Percentiles rank a stretch among this genome's conserved stretches.
phyloP scores from a whole-genome alignment of 2,888 invertebrate species.

The Spodoptera picta region DNA sequence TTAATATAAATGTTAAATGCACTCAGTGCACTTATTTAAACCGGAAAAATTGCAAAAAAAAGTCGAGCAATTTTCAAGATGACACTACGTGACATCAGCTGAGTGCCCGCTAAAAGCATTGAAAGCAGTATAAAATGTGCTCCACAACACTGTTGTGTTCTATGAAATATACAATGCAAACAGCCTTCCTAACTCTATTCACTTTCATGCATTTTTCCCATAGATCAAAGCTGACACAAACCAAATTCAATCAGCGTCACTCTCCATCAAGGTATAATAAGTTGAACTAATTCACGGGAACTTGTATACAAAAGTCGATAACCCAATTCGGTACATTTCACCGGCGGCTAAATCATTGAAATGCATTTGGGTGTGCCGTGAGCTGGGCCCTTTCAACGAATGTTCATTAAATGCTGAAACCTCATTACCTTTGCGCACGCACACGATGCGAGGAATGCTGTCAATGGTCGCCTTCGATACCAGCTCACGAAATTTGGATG shows the following conservation, averaged over 20 bases:
- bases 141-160: slow-evolving; percentile 5
- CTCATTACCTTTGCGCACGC: slow-evolving; percentile 52
- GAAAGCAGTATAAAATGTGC: slow-evolving; percentile 32
- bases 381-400: slow-evolving; percentile 38
- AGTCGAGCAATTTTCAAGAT: slow-evolving; percentile 36
- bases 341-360: slow-evolving; percentile 33
- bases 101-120: slow-evolving; percentile 49
- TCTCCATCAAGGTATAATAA: slow-evolving; percentile 1
- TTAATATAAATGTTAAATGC: too few relatives aligned
- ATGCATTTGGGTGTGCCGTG: slow-evolving; percentile 51
- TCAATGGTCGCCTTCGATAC: slow-evolving; percentile 18
- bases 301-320: slow-evolving; percentile 32
- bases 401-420: slow-evolving; percentile 45
- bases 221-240: neutral
- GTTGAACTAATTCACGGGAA: slow-evolving; percentile 27
- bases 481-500: slow-evolving; percentile 25
- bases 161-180: slow-evolving; percentile 9
- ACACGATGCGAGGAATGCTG: slow-evolving; percentile 28
- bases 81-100: slow-evolving; percentile 16
- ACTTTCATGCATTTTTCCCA: neutral
- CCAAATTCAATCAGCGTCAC: slow-evolving; percentile 12
- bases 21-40: too few relatives aligned
- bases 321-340: slow-evolving; percentile 40
- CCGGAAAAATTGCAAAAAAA: slow-evolving; percentile 10
- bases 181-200: neutral